Evolutionary conservation across 2,797 vertebrate genomes (phyloP), one percentile per base, ranked within the genome.

Genomic region (Esox lucius): DNA sequence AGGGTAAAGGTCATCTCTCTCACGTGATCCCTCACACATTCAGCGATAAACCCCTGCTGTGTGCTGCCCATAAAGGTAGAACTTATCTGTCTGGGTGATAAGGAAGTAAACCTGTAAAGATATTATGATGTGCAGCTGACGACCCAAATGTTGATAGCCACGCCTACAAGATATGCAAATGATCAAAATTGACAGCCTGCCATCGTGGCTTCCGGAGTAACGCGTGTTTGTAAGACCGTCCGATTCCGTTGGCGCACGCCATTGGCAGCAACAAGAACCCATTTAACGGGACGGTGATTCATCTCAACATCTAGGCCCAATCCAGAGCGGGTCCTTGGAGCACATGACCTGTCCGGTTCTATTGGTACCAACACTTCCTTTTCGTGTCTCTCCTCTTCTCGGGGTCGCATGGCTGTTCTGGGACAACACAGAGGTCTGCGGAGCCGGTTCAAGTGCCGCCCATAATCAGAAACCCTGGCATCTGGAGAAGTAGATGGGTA

Each of bases 401-500:
- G 9, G 9, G 53, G 51, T 53, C 17, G 4, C 68, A 72, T 64
- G 73, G 59, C 72, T 53, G 22, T 61, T 33, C 80, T 78, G 80
- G 85, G 82, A 82, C 85, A 88, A 85, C 81, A 79, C 79, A 85
- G 80, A 84, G 80, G 83, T 87, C 85, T 71, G 46, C 75, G 76
- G 77, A 81, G 80, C 79, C 11, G 6, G 75, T 65, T 22, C 56
- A 24, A 61, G 11, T 61, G 56, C 11, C 11, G 72, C 35, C 42
- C 15, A 84, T 89, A 92, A 93, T 86, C 84, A 86, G 89, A 92
- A 80, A 91, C 89, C 80, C 26, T 16, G 42, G 42, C 53, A 78
- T 87, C 86, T 78, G 67, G 80, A 61, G 16, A 68, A 77, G 68
- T 80, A 64, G 13, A 68, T 28, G 73, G 4, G 46, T 70, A 7